These are phyloP conservation scores for Ageneiosus marmoratus DNA, from an alignment of 2,113 vertebrate genomes.

Conservation along the genomic window DNA sequence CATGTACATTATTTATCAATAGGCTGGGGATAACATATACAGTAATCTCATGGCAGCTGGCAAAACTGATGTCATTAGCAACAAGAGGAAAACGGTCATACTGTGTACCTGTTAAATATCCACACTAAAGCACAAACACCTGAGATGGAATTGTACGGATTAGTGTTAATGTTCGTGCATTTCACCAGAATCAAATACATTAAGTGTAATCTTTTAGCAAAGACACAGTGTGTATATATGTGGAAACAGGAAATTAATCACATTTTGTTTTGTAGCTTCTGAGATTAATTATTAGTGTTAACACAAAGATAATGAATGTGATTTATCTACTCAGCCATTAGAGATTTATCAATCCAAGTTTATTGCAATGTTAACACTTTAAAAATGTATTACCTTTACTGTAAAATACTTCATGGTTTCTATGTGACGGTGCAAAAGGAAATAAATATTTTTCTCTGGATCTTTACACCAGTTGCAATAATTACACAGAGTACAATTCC, in stretches of 20 bases:
- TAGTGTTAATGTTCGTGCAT: neutral
- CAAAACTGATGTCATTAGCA: neutral
- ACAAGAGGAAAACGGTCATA: neutral
- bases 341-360: neutral
- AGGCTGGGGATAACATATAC: constrained; percentile 56
- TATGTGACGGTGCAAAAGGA: constrained; percentile 15
- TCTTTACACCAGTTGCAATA: neutral
- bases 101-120: neutral
- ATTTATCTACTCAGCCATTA: neutral
- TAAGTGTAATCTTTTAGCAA: neutral
- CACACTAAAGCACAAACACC: neutral
- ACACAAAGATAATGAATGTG: neutral
- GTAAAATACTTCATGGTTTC: neutral
- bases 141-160: neutral
- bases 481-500: neutral
- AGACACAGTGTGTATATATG: neutral
- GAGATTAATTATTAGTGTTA: neutral
- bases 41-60: neutral
- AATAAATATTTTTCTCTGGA: constrained; percentile 4
- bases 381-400: neutral
- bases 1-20: constrained; percentile 96
- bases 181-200: neutral
- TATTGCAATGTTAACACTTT: constrained; percentile 1
- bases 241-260: neutral
- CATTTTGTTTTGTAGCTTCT: neutral